Conservation (phyloP, 2,888 invertebrate species). For the Aphidoletes aphidimyza region DNA sequence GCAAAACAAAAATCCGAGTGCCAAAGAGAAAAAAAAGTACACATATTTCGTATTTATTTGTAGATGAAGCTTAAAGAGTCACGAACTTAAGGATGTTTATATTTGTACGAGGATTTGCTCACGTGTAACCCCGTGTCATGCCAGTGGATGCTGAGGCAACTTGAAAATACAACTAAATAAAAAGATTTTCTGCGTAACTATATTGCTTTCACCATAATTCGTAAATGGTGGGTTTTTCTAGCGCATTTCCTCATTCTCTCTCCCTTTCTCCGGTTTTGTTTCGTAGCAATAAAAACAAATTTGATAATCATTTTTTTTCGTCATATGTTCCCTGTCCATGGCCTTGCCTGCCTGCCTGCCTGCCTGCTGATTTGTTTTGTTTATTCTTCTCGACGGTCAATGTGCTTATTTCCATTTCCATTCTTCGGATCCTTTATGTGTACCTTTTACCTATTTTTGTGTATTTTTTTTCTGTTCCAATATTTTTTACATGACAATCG, state of each 20-base stretch:
- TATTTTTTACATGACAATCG: neutral
- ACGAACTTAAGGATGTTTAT: conserved; percentile 47
- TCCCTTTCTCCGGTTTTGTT: neutral
- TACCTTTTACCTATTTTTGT: neutral
- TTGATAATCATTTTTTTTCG: conserved; percentile 7
- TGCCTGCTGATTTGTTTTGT: conserved; percentile 41
- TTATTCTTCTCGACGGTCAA: conserved; percentile 13
- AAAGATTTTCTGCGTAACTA: conserved; percentile 34
- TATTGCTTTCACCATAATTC: conserved; percentile 29
- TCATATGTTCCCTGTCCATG: neutral
- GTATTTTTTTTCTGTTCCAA: neutral
- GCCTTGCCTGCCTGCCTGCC: too few species aligned
- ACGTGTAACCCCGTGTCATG: conserved; percentile 7
- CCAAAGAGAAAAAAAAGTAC: neutral
- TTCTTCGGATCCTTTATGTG: conserved; percentile 11
- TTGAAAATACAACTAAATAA: conserved; percentile 2
- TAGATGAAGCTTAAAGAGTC: conserved; percentile 35
- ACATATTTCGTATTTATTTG: conserved; percentile 38
- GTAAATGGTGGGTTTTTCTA: conserved; percentile 40
- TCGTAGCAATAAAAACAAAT: conserved; percentile 46
- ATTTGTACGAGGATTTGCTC: conserved; percentile 41
- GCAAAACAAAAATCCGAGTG: neutral
- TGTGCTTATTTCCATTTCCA: neutral
- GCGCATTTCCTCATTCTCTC: neutral
- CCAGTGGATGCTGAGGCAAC: neutral